These are phyloP conservation scores for Phyllostomus hastatus DNA, from an alignment of 2,113 vertebrate species.

Conservation along the genomic window DNA sequence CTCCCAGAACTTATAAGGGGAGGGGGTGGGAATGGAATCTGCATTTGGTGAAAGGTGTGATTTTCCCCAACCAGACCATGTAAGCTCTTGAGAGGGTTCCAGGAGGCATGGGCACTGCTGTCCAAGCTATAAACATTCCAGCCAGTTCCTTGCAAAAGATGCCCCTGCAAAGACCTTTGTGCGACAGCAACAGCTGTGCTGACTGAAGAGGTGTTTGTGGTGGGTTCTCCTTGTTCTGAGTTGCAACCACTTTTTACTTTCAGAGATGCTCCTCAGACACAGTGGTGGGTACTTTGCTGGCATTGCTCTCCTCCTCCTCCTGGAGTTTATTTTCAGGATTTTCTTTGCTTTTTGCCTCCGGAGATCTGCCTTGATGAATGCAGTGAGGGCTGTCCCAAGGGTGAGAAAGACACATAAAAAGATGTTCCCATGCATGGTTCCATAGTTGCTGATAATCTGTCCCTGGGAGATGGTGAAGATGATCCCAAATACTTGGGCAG, in stretches of 20 bases:
- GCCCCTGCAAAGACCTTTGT: not conserved
- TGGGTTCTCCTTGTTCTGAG: not conserved
- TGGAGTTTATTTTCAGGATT: conserved; percentile 63
- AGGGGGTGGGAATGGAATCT: accelerated
- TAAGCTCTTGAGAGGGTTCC: not conserved
- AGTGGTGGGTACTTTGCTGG: not conserved
- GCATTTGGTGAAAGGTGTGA: not conserved
- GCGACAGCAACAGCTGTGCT: not conserved
- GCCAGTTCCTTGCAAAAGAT: not conserved
- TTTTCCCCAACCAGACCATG: not conserved
- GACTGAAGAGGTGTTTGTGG: not conserved
- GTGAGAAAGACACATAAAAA: conserved; percentile 90
- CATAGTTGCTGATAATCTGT: conserved; percentile 88
- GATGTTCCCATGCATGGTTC: conserved; percentile 88
- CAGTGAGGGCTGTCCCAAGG: conserved; percentile 89
- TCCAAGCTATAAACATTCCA: not conserved
- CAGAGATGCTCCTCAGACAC: conserved; percentile 25
- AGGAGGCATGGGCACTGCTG: not conserved
- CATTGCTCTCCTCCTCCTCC: not conserved
- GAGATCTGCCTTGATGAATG: conserved; percentile 92
- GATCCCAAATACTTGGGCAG: conserved; percentile 96
- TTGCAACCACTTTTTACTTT: not conserved
- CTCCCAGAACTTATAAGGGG: not conserved
- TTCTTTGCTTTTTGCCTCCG: conserved; percentile 87
- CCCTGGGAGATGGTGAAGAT: conserved; percentile 93